These are phyloP conservation scores for Lipophrys pholis DNA, from an alignment of 2,113 vertebrate species.

Conservation along the genomic window DNA sequence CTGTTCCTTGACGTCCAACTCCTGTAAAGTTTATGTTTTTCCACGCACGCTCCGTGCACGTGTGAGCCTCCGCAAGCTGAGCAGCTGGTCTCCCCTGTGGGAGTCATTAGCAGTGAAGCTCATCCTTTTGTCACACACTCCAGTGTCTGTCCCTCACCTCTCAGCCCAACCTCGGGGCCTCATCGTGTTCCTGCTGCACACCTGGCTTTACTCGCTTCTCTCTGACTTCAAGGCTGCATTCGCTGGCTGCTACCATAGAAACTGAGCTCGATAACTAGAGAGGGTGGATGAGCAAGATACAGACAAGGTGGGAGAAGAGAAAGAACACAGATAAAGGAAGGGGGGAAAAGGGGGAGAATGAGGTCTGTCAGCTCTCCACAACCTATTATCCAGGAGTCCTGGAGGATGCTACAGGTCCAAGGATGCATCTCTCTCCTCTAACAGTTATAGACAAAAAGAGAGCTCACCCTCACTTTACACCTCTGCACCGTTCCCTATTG, in stretches of 20 bases:
- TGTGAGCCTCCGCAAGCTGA: conserved; percentile 52
- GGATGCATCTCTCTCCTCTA: conserved; percentile 17
- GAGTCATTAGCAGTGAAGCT: conserved; percentile 81
- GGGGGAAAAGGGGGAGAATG: conserved; percentile 24
- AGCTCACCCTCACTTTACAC: conserved; percentile 29
- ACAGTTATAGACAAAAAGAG: conserved; percentile 44
- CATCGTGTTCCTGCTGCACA: conserved; percentile 59
- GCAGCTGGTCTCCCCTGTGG: conserved; percentile 78
- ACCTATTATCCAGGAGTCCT: conserved; percentile 50
- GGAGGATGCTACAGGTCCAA: conserved; percentile 18
- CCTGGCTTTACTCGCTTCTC: conserved; percentile 65
- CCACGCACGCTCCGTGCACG: conserved; percentile 30
- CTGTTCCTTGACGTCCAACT: conserved; percentile 15
- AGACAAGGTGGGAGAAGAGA: conserved; percentile 19
- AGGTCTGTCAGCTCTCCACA: conserved; percentile 46
- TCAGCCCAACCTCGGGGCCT: conserved; percentile 71
- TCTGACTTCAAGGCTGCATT: conserved; percentile 58
- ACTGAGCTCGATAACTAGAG: conserved; percentile 63
- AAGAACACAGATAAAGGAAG: conserved; percentile 24
- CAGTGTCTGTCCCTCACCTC: conserved; percentile 73
- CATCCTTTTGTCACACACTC: conserved; percentile 80
- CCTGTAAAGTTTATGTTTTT: conserved; percentile 38
- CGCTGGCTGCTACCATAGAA: conserved; percentile 64
- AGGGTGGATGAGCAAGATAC: conserved; percentile 35
- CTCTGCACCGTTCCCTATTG: conserved; percentile 40